A percentile compares a stretch with the other conserved stretches of the same genome.
phyloP scores from a whole-genome alignment of 2,888 invertebrate species.

The Pyrochroa serraticornis region DNA sequence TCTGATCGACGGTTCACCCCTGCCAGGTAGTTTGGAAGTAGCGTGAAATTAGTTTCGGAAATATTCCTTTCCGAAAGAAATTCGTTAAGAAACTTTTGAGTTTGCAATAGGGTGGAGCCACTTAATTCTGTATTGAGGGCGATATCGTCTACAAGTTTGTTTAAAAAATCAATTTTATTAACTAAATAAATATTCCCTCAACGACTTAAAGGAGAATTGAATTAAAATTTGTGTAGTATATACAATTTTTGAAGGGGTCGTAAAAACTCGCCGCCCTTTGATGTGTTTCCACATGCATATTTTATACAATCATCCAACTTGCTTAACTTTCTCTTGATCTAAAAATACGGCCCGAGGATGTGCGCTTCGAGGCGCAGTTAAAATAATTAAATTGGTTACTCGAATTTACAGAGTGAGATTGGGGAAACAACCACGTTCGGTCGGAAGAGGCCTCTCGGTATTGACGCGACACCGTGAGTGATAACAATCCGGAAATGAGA shows the following conservation, averaged over 20 bases:
- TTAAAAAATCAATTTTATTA: conserved; percentile 16
- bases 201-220: not conserved
- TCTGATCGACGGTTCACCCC: no score
- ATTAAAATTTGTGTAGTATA: conserved; percentile 2
- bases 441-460: conserved; percentile 14
- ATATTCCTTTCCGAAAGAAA: no score
- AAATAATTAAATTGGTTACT: conserved; percentile 42
- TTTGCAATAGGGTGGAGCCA: no score
- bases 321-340: conserved; percentile 31
- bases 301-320: conserved; percentile 35
- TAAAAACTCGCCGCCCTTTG: conserved; percentile 23
- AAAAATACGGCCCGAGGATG: conserved; percentile 31
- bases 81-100: no score
- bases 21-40: no score
- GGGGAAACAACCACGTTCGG: conserved; percentile 28
- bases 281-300: conserved; percentile 31
- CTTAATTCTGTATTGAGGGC: no score
- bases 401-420: conserved; percentile 34
- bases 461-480: conserved; percentile 28
- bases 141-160: not conserved
- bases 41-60: no score
- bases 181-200: conserved; percentile 14
- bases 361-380: conserved; percentile 36
- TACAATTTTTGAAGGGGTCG: conserved; percentile 7
- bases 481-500: conserved; percentile 34